Conservation (phyloP, 2,888 invertebrate species). For the Hypomecis punctinalis region DNA sequence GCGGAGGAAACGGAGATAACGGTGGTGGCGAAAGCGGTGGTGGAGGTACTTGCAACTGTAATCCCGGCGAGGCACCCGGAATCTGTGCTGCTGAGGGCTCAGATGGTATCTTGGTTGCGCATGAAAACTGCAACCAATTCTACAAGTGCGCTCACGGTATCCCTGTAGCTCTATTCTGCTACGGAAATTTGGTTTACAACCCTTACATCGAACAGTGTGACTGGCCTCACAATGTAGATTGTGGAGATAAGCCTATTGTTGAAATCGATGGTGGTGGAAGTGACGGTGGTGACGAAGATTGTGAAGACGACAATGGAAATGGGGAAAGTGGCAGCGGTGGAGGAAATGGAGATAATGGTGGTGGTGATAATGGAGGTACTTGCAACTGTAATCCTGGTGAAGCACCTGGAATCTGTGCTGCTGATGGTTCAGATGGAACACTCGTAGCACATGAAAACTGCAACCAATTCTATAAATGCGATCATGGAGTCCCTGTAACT, state of each 20-base stretch:
- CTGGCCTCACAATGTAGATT: conserved; percentile 55
- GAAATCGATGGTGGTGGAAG: conserved; percentile 15
- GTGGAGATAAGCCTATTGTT: conserved; percentile 48
- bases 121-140: conserved; percentile 59
- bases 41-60: conserved; percentile 34
- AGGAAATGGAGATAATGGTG: background rate
- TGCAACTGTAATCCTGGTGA: conserved; percentile 46
- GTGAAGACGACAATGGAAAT: conserved; percentile 39
- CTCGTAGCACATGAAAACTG: conserved; percentile 55
- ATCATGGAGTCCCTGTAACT: conserved; percentile 43
- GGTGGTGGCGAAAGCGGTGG: conserved; percentile 10
- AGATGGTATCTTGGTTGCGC: conserved; percentile 51
- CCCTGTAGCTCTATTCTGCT: conserved; percentile 47
- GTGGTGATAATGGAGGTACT: conserved; percentile 10
- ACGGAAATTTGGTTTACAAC: conserved; percentile 47
- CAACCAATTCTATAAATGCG: conserved; percentile 55
- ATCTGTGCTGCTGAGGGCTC: conserved; percentile 52
- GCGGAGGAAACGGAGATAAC: conserved; percentile 22
- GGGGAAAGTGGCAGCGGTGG: conserved; percentile 18
- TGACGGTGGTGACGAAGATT: conserved; percentile 29
- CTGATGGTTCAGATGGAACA: conserved; percentile 43
- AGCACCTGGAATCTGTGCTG: conserved; percentile 53
- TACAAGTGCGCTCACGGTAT: conserved; percentile 50
- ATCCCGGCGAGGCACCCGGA: conserved; percentile 50
- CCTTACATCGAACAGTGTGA: conserved; percentile 51